phyloP scores from a whole-genome alignment of 2,797 vertebrate genomes.

The Xiphophorus birchmanni region DNA sequence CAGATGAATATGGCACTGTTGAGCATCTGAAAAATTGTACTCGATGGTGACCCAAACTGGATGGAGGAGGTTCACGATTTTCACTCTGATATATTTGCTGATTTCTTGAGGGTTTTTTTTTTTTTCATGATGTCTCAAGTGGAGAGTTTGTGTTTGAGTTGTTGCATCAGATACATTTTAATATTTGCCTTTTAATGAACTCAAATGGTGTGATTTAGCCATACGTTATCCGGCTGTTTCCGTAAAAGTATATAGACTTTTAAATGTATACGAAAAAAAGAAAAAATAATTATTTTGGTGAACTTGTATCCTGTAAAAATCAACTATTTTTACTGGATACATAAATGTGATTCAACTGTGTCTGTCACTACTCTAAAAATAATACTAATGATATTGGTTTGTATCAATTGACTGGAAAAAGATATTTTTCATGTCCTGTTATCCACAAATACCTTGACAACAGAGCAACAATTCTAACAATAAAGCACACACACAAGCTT shows the following conservation, averaged over 20 bases:
- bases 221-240: not conserved
- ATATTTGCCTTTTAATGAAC: not conserved
- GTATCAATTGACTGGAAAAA: not conserved
- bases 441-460: not conserved
- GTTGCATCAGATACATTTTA: not conserved
- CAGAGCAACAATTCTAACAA: constrained; percentile 9
- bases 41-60: not conserved
- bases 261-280: not conserved
- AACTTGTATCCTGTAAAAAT: no score
- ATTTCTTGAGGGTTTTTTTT: not conserved
- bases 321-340: not conserved
- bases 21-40: not conserved
- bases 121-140: not conserved
- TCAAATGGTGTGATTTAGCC: not conserved
- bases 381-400: not conserved
- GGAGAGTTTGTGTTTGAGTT: not conserved
- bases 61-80: not conserved
- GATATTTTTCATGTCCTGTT: not conserved
- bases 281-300: not conserved
- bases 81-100: not conserved
- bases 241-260: not conserved
- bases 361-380: constrained; percentile 12
- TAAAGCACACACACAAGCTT: constrained; percentile 7
- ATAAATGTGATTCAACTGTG: not conserved
- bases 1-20: not conserved